Base-by-base conservation (phyloP, 2,797 vertebrate species). In the Rhinella marina region DNA sequence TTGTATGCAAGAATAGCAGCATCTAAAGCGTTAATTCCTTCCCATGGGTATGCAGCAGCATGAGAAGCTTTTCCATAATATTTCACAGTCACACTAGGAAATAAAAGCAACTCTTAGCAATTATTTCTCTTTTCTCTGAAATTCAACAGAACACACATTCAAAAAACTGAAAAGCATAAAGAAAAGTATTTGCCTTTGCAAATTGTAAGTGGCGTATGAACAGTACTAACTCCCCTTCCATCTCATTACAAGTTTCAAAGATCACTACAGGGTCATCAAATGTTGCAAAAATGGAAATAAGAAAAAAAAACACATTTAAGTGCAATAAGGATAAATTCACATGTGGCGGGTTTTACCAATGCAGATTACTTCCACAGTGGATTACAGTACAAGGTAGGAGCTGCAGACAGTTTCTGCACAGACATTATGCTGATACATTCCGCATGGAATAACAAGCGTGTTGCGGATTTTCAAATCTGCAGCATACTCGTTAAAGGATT, bases 1-100 rank as follows among this genome's bases (percentile, higher is more conserved):
- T 94, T 98, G 91, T 98, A 98, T 50, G 97, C 97, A 84, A 98
- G 94, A 88, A 98, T 96, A 29, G 97, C 97, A 81, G 97, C 97
- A 91, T 98, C 97, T 93, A 98, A 93, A 59, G 97, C 96, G 79
- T 98, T 98, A 82, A 97, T 90, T 89, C 97, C 97, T 93, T 97
- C 95, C 97, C 97, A 97, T 32, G 97, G 97, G 91, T 96, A 97
- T 14, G 96, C 96, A 88, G 97, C 95, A 59, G 97, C 97, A 89
- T 98, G 97, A 90, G 96, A 96, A 2, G 96, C 94, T 92, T 96
- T 97, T 91, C 97, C 97, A 82, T 94, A 95, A 94, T 97, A 98
- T 94, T 96, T 97, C 92, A 97, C 97, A 84, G 92, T 93, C 93
- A 97, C 92, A 25, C 97, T 98, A 94, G 87, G 91, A 91, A 93